phyloP scores from a whole-genome alignment of 2,888 invertebrate genomes.

The Plagodis dolabraria region DNA sequence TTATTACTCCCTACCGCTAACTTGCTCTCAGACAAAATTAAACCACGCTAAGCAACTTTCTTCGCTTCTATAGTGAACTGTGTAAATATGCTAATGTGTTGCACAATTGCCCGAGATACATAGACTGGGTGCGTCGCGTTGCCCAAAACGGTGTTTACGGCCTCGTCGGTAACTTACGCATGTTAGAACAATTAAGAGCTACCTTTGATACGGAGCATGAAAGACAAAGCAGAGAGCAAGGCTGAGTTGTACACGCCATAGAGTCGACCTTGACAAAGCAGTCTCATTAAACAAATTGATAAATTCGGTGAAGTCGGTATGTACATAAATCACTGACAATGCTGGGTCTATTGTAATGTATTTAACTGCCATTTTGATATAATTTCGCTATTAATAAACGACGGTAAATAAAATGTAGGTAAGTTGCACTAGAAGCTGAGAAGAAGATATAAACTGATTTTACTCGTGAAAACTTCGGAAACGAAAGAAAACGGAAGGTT shows the following conservation, averaged over 20 bases:
- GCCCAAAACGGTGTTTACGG: constrained; percentile 53
- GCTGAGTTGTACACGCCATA: constrained; percentile 55
- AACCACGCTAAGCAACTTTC: constrained; percentile 20
- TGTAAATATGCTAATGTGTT: constrained; percentile 45
- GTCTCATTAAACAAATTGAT: constrained; percentile 28
- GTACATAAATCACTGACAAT: neutral
- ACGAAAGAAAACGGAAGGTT: too few relatives aligned
- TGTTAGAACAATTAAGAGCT: constrained; percentile 73
- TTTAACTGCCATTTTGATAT: too few relatives aligned
- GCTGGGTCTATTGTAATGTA: neutral
- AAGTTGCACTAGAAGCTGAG: too few relatives aligned
- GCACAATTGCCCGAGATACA: constrained; percentile 48
- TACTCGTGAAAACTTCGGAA: too few relatives aligned
- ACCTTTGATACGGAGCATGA: constrained; percentile 42
- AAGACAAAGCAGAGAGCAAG: constrained; percentile 65
- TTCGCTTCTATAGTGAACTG: constrained; percentile 33
- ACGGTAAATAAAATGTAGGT: too few relatives aligned
- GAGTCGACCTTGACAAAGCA: constrained; percentile 39
- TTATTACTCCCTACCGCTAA: too few relatives aligned
- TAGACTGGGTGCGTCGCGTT: constrained; percentile 44
- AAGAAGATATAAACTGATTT: too few relatives aligned
- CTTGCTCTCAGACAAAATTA: neutral
- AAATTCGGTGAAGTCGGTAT: constrained; percentile 5
- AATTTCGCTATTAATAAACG: too few relatives aligned
- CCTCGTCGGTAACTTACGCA: constrained; percentile 63